Evolutionary conservation across 1,140 invertebrate species (phyloP), one percentile per base, ranked within the genome.

Genomic region (Drosophila willistoni): DNA sequence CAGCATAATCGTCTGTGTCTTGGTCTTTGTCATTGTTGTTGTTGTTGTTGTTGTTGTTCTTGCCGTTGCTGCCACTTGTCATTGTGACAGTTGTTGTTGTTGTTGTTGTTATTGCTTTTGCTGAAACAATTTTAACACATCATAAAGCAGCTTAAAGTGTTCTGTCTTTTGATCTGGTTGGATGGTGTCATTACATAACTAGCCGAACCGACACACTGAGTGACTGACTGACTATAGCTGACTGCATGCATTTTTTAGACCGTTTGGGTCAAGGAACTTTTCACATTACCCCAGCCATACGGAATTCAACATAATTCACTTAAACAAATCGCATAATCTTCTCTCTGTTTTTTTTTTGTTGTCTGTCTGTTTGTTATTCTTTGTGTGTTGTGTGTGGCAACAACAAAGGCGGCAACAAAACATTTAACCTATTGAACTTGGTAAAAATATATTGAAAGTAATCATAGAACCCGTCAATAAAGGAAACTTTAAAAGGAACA

Each of bases 91-190:
- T 72, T 72, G 68, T 78, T 68, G 70, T 67, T 59, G 39, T 57
- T 60, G 17, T 78, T 68, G 70, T 67, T 59, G 55, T 57, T 60
- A 25, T 68, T 54, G 64, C 41, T 79, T 70, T 68, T 54, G 64
- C 29, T 79, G 77, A 76, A 79, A 79, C 77, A 79, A 72, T 79
- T 79, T 79, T 79, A 79, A 79, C 77, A 79, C 77, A 79, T 79
- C 77, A 79, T 79, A 79, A 79, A 79, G 77, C 76, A 65, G 77
- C 77, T 79, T 79, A 79, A 74, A 79, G 76, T 78, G 77, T 78
- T 65, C 36, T 39, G 64, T 68, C 66, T 42, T 59, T 17, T 41
- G 39, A 39, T 17, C 41, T 57, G 60, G 60, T 47, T 29, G 44
- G 65, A 34, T 62, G 62, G 25, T 19, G 63, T 42, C 66, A 79